Evolutionary conservation across 2,888 invertebrate genomes (phyloP).

Genomic region (Pseudoips prasinana): DNA sequence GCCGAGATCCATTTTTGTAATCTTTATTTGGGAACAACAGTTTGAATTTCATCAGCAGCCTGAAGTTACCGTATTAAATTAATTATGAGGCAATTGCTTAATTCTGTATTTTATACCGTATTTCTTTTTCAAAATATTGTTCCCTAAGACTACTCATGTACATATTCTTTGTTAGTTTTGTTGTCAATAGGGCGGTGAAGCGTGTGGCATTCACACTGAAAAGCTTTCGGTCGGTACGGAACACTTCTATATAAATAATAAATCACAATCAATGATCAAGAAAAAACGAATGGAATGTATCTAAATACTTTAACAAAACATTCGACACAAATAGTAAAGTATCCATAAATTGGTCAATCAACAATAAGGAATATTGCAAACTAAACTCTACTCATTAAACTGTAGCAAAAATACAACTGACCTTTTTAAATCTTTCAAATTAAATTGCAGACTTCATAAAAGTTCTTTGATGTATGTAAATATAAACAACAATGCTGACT

Average conservation of each 20-base stretch:
- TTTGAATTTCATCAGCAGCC: no score
- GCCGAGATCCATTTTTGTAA: neutral
- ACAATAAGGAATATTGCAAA: slow-evolving; percentile 13
- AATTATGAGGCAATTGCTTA: no score
- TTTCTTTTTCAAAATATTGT: slow-evolving; percentile 4
- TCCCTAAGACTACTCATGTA: slow-evolving; percentile 9
- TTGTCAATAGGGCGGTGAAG: slow-evolving; percentile 44
- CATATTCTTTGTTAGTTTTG: slow-evolving; percentile 33
- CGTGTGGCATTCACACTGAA: slow-evolving; percentile 43
- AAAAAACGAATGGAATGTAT: slow-evolving; percentile 5
- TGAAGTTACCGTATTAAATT: no score
- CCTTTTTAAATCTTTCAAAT: slow-evolving; percentile 36
- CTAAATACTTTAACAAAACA: slow-evolving; percentile 11
- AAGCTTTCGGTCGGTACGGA: slow-evolving; percentile 35
- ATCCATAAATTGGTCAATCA: slow-evolving; percentile 13
- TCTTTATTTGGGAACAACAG: neutral
- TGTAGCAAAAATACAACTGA: slow-evolving; percentile 36
- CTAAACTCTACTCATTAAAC: slow-evolving; percentile 26
- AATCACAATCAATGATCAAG: slow-evolving; percentile 16
- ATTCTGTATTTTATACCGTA: no score
- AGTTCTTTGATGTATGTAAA: slow-evolving; percentile 14
- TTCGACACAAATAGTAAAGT: slow-evolving; percentile 8
- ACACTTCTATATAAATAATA: slow-evolving; percentile 22
- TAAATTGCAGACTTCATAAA: slow-evolving; percentile 27
- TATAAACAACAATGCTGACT: slow-evolving; percentile 14